Evolutionary conservation across 2,888 invertebrate genomes (phyloP), one percentile per base, ranked within the genome.

Genomic region (Seira ritae): DNA sequence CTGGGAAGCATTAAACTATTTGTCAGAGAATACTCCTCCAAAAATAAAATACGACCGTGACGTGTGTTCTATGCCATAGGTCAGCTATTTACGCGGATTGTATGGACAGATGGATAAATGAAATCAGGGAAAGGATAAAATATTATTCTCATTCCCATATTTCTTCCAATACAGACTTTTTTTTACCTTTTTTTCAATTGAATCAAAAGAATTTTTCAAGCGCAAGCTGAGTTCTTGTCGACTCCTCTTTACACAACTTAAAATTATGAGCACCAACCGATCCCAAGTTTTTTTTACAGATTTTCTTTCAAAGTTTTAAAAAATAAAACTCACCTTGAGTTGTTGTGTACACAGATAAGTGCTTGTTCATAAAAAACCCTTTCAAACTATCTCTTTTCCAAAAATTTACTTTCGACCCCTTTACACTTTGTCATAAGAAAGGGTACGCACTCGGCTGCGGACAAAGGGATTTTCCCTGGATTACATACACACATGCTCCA

Each of bases 401-500:
- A 20, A 20, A 65, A 23, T 50, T 62, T 68, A 20, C 24, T 62
- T 68, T 80, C 80, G 69, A 81, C 66, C 70, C 69, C 70, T 77
- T 86, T 82, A 84, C 86, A 83, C 82, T 85, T 82, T 86, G 87
- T 87, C 87, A 86, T 81, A n/a, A n/a, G 85, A 82, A 86, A 86
- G 86, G 87, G 87, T 87, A 86, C 81, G 31, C 75, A 78, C 77
- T 80, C 79, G 69, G 67, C 75, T 8, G 31, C 8, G 8, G 31
- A 8, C n/a, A 31, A 42, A 60, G 42, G 37, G 46, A 24, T 66
- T 60, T 69, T 60, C 20, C 77, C 60, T 75, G 68, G 66, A 60
- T 42, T 60, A 60, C 46, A 24, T 55, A 31, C 37, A 75, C 42
- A 67, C 31, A 75, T 67, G 75, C 68, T 75, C 1, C 4, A 67